Conservation (phyloP, 2,113 vertebrate genomes). For the Rutilus rutilus region DNA sequence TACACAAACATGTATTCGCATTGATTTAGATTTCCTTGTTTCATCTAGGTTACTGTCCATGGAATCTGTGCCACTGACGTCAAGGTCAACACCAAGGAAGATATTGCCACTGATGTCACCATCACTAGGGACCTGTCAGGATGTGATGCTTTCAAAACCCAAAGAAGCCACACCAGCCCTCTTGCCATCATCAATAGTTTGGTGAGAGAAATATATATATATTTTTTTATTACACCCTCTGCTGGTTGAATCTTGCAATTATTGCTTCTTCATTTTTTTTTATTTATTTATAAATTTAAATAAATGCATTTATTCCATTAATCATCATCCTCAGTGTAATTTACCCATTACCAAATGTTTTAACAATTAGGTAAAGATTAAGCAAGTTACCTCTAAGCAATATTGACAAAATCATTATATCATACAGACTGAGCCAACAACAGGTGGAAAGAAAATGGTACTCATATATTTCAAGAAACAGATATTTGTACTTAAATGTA, state of each 20-base stretch:
- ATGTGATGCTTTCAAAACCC: conserved; percentile 83
- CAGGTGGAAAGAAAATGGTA: neutral
- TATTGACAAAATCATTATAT: neutral
- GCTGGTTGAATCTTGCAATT: too few species aligned
- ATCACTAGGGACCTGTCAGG: conserved; percentile 80
- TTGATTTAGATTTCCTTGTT: neutral
- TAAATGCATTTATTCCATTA: neutral
- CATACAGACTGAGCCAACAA: neutral
- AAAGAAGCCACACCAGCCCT: conserved; percentile 78
- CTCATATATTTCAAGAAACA: neutral
- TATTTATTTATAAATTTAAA: neutral
- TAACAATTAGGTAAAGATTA: neutral
- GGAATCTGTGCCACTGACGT: conserved; percentile 83
- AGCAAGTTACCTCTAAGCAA: neutral
- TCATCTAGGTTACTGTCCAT: conserved; percentile 83
- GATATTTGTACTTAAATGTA: neutral
- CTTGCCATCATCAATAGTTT: conserved; percentile 84
- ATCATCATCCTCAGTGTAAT: neutral
- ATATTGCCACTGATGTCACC: conserved; percentile 77
- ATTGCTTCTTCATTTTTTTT: conserved; percentile 38
- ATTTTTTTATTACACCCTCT: neutral
- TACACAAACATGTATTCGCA: neutral
- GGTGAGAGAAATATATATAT: conserved; percentile 68
- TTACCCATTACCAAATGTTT: conserved; percentile 30
- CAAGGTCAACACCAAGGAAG: conserved; percentile 70